Evolutionary conservation across 2,113 vertebrate species (phyloP).

Genomic region (Cygnus buccinator): DNA sequence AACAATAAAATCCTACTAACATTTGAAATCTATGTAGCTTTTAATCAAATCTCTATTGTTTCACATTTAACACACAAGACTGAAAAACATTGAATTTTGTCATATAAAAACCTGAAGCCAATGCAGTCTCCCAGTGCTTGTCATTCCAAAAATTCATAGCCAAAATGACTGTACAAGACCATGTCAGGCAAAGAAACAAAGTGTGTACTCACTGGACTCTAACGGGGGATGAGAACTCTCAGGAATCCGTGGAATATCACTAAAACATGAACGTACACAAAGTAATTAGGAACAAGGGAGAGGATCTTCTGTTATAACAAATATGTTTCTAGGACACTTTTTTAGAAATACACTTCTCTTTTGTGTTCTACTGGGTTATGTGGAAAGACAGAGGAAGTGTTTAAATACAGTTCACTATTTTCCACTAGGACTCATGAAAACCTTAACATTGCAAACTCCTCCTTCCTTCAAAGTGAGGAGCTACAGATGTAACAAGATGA

Average conservation of each 20-base stretch:
- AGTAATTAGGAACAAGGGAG: conserved; percentile 9
- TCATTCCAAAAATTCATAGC: neutral
- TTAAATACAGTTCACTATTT: neutral
- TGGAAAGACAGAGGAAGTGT: neutral
- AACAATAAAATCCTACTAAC: neutral
- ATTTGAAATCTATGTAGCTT: neutral
- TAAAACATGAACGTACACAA: conserved; percentile 70
- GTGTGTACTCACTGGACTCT: conserved; percentile 89
- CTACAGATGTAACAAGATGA: conserved; percentile 26
- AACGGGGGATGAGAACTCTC: conserved; percentile 95
- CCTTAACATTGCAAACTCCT: conserved; percentile 1
- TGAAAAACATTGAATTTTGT: neutral
- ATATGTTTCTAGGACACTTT: neutral
- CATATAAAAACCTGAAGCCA: neutral
- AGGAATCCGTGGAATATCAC: conserved; percentile 95
- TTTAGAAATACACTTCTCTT: neutral
- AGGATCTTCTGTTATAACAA: neutral
- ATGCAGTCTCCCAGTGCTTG: neutral
- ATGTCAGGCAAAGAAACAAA: neutral
- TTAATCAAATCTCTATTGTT: neutral
- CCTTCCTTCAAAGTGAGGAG: conserved; percentile 12
- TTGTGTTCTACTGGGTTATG: neutral
- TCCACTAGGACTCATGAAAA: neutral
- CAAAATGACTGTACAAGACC: neutral
- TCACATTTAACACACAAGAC: neutral